These are phyloP conservation scores for Pseudomugil gertrudae DNA, from an alignment of 2,797 vertebrate species.

Conservation along the genomic window DNA sequence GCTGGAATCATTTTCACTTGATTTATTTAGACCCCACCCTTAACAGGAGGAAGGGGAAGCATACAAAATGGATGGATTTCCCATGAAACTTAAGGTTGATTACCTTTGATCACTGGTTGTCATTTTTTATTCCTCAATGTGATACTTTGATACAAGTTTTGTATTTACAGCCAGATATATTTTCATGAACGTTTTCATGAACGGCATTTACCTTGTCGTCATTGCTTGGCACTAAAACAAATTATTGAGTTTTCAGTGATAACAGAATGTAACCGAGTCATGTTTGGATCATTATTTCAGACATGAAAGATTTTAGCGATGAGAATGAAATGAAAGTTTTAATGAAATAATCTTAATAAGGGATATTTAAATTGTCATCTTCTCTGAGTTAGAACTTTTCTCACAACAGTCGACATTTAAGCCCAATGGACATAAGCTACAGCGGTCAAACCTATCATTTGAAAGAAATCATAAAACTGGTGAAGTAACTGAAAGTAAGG, in stretches of 20 bases:
- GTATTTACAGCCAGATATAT: background rate
- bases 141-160: background rate
- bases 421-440: too few species aligned
- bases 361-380: too few species aligned
- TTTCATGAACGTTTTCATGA: too few species aligned
- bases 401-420: too few species aligned
- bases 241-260: background rate
- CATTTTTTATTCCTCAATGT: background rate
- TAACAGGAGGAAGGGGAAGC: background rate
- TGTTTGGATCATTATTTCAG: background rate
- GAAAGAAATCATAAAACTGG: too few species aligned
- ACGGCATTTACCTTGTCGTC: too few species aligned
- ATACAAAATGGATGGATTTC: background rate
- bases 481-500: too few species aligned
- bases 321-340: background rate
- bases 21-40: constrained; percentile 18
- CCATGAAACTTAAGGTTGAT: background rate
- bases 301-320: background rate
- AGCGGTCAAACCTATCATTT: too few species aligned
- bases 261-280: too few species aligned
- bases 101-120: background rate
- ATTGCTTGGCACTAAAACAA: too few species aligned
- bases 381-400: too few species aligned
- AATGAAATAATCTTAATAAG: too few species aligned
- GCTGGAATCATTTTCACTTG: constrained; percentile 33